A percentile compares a stretch with the other conserved stretches of the same genome.
Evolutionary conservation across 2,113 vertebrate species (phyloP).

Genomic region (Atlantisia rogersi): DNA sequence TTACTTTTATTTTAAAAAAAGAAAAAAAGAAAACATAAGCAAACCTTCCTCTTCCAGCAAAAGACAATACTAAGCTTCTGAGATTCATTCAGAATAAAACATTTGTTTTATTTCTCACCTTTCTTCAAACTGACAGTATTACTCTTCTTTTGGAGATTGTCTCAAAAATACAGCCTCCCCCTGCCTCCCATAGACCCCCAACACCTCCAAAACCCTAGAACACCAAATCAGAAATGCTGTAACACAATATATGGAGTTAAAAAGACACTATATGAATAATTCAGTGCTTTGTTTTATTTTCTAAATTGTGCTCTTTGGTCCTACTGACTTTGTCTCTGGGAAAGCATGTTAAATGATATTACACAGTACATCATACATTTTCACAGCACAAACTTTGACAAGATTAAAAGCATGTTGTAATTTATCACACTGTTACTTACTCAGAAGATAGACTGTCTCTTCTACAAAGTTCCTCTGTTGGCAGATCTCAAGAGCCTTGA

Average conservation of each 20-base stretch:
- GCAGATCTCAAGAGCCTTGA: slow-evolving; percentile 96
- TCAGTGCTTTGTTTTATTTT: background rate
- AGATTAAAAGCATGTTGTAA: background rate
- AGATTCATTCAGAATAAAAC: background rate
- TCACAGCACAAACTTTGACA: background rate
- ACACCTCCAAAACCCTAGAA: background rate
- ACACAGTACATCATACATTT: background rate
- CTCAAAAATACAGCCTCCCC: background rate
- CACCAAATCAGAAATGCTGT: background rate
- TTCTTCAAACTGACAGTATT: background rate
- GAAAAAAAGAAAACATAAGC: background rate
- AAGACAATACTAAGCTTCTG: background rate
- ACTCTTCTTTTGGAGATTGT: background rate
- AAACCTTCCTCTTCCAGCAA: background rate
- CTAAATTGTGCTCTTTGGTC: background rate
- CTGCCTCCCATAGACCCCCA: fast-evolving
- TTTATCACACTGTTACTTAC: slow-evolving; percentile 80
- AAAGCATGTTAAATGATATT: background rate
- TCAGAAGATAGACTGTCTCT: slow-evolving; percentile 96
- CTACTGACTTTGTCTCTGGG: background rate
- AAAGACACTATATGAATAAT: background rate
- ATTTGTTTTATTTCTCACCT: background rate
- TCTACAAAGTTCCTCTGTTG: slow-evolving; percentile 98
- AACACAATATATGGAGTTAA: background rate
- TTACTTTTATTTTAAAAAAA: background rate